phyloP scores from a whole-genome alignment of 1,140 invertebrate species.

The Drosophila funebris region DNA sequence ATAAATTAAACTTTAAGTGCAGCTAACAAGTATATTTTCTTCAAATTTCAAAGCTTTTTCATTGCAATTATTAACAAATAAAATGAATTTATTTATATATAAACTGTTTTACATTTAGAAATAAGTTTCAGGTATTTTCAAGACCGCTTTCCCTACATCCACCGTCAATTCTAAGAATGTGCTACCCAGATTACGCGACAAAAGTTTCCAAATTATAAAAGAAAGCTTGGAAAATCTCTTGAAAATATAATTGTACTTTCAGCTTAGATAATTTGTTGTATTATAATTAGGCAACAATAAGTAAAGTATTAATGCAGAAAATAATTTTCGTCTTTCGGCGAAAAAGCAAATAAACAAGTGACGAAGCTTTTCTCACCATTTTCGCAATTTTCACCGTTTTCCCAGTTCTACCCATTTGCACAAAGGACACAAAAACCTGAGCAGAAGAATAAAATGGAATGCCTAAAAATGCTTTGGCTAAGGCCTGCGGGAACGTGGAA shows the following conservation, averaged over 20 bases:
- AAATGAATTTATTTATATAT: too few species aligned
- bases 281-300: conserved; percentile 55
- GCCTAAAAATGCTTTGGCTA: too few species aligned
- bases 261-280: conserved; percentile 9
- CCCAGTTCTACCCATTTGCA: too few species aligned
- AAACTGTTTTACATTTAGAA: too few species aligned
- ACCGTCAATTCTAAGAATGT: too few species aligned
- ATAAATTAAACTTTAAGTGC: too few species aligned
- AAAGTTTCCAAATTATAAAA: background rate
- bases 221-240: background rate
- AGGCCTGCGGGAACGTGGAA: background rate
- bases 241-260: background rate
- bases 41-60: too few species aligned
- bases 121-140: too few species aligned
- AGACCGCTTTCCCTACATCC: too few species aligned
- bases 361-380: conserved; percentile 31
- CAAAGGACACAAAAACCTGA: conserved; percentile 15
- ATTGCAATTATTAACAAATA: too few species aligned
- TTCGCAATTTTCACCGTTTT: conserved; percentile 12
- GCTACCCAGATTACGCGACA: background rate
- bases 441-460: conserved; percentile 2
- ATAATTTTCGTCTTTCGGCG: conserved; percentile 11
- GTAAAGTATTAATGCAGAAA: conserved; percentile 22
- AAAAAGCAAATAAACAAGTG: conserved; percentile 16
- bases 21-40: too few species aligned